Percentiles rank a stretch among this genome's conserved stretches.
phyloP scores from a whole-genome alignment of 2,888 invertebrate species.

The Osedax frankpressi region DNA sequence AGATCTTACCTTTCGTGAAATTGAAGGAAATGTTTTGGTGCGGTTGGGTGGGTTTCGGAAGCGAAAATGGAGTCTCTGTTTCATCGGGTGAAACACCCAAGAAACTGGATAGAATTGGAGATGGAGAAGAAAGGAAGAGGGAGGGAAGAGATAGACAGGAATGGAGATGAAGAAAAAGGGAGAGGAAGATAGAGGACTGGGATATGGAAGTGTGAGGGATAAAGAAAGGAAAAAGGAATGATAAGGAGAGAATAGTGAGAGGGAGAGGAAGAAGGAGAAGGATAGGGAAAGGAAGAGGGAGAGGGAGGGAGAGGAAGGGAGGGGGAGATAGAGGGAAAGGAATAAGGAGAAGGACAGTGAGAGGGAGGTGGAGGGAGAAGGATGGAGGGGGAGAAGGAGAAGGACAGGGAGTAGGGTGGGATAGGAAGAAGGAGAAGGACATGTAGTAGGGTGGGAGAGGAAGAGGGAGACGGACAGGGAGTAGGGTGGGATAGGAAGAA shows the following conservation, averaged over 20 bases:
- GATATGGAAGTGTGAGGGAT: not conserved
- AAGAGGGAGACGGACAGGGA: not conserved
- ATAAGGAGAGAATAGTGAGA: no score
- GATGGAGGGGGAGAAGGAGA: not conserved
- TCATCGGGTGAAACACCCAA: slow-evolving; percentile 44
- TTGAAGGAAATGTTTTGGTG: slow-evolving; percentile 44
- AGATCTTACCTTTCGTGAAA: slow-evolving; percentile 48
- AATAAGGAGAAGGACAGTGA: not conserved
- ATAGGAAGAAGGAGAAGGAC: no score
- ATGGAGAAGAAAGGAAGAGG: not conserved
- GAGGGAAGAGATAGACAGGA: not conserved
- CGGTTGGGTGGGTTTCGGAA: slow-evolving; percentile 44
- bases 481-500: not conserved
- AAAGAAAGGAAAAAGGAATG: not conserved
- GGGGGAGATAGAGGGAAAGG: rapidly evolving
- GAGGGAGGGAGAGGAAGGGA: not conserved
- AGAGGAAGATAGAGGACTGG: not conserved
- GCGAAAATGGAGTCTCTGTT: slow-evolving; percentile 47
- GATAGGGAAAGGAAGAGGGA: not conserved
- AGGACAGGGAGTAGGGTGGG: not conserved
- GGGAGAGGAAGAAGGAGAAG: not conserved
- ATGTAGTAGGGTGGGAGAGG: not conserved
- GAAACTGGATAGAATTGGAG: slow-evolving; percentile 30
- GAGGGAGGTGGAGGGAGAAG: not conserved
- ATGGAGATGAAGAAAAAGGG: not conserved